Percentiles rank a stretch among this genome's conserved stretches.
Conservation (phyloP, 2,797 vertebrate genomes). For the Thalassophryne amazonica region DNA sequence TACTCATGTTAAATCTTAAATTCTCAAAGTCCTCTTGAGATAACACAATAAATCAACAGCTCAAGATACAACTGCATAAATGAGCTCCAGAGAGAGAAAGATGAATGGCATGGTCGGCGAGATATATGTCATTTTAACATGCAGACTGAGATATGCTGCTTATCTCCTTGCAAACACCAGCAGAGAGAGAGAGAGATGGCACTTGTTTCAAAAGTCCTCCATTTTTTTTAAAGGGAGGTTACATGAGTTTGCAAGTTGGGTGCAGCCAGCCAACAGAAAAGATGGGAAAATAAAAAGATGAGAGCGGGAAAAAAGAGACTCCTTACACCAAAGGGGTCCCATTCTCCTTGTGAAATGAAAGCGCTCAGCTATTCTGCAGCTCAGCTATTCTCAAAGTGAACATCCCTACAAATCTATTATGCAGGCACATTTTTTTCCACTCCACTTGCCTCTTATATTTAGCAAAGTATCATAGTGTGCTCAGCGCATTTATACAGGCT, state of each 20-base stretch:
- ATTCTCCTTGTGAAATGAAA: constrained; percentile 36
- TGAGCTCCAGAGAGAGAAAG: constrained; percentile 20
- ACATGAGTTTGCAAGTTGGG: constrained; percentile 5
- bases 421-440: background rate
- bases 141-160: constrained; percentile 48
- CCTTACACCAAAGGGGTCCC: constrained; percentile 30
- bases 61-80: background rate
- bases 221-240: background rate
- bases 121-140: constrained; percentile 32
- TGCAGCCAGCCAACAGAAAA: constrained; percentile 12
- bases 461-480: background rate
- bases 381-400: constrained; percentile 26
- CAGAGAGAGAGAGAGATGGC: constrained; percentile 14
- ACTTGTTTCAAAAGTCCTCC: constrained; percentile 8
- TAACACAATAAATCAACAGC: constrained; percentile 9
- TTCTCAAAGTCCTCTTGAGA: constrained; percentile 3
- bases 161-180: constrained; percentile 60
- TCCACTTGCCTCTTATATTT: background rate
- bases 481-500: background rate
- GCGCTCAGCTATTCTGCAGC: constrained; percentile 28
- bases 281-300: constrained; percentile 8
- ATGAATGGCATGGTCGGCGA: constrained; percentile 48
- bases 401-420: constrained; percentile 18
- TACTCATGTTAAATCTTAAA: no score
- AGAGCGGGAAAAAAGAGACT: constrained; percentile 17